Evolutionary conservation across 2,797 vertebrate species (phyloP), one percentile per base, ranked within the genome.

Genomic region (Halcyon leucocephala): DNA sequence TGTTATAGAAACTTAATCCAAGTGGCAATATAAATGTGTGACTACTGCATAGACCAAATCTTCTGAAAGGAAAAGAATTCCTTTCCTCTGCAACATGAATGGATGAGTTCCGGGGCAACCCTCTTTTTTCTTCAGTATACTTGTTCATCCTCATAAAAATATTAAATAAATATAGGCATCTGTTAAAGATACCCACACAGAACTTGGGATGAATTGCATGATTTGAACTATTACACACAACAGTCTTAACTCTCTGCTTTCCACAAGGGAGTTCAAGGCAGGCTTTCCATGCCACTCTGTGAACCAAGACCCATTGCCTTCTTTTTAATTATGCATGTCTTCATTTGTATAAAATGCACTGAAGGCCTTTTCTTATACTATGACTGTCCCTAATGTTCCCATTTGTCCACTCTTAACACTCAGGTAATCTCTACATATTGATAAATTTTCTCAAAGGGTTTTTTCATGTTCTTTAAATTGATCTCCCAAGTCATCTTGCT

Each of bases 1-100:
- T 78, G 44, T 57, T 58, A 88, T 2, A 76, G 82, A 95, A 95
- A 66, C 46, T 49, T 76, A 73, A 79, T 70, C 79, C 64, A 57
- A 88, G 64, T 76, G 77, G 58, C 64, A 94, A 93, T 92, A 94
- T 69, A 86, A 86, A 82, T 86, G 81, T 13, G 28, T 69, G 42
- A 88, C 69, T 83, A 71, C 51, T 79, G 35, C 66, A 69, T 51
- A 78, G 69, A 91, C 89, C 67, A 92, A 78, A 37, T n/a, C 35
- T 83, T 88, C 51, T 86, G 80, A 78, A 90, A 79, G 42, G 46
- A 95, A 37, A 88, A 86, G 58, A 18, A 69, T 86, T 92, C 44
- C 4, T 90, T 83, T 90, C 37, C 37, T 64, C 52, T 61, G 21
- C 31, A 74, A 19, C 19, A 84, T 19, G 18, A 95, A 93, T 22